Base-by-base conservation (phyloP, 2,888 invertebrate species). In the Hirtodrosophila duncani region DNA sequence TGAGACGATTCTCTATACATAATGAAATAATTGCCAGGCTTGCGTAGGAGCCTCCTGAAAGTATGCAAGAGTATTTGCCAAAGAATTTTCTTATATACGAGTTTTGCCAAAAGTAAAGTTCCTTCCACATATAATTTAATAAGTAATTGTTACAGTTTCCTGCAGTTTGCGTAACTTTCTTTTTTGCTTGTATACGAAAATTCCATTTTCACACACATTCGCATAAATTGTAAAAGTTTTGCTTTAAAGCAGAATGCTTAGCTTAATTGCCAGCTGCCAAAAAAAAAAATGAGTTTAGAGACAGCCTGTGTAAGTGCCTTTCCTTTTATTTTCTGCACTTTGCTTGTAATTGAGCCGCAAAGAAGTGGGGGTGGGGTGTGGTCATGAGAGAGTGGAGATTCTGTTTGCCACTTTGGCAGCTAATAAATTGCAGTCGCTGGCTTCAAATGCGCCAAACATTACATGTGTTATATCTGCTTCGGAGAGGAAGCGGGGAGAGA, bases 401-500 rank as follows among this genome's bases (percentile, higher is more conserved):
- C 8, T 24, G 7, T 24, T 18, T 7, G 23, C 2, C 29, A 31
- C 57, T 39, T 57, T 57, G 49, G 48, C 50, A 58, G 43, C 63
- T 70, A 70, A 72, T 70, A 72, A 75, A 74, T 78, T 78, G 56
- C 59, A 33, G n/a, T n/a, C n/a, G n/a, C n/a, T n/a, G n/a, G n/a
- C n/a, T n/a, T n/a, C n/a, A n/a, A n/a, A n/a, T n/a, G n/a, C n/a
- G n/a, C n/a, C n/a, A n/a, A n/a, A n/a, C 79, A 79, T 74, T 79
- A 74, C 72, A 74, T 79, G 77, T 74, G 72, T 74, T 79, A 72
- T 78, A 75, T 72, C 75, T 58, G 69, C 53, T 34, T n/a, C n/a
- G n/a, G n/a, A n/a, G n/a, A n/a, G n/a, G n/a, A n/a, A n/a, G n/a
- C n/a, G n/a, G n/a, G n/a, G n/a, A n/a, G n/a, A n/a, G n/a, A n/a